Evolutionary conservation across 2,888 invertebrate genomes (phyloP), one percentile per base, ranked within the genome.

Genomic region (Xanthorhoe spadicearia): DNA sequence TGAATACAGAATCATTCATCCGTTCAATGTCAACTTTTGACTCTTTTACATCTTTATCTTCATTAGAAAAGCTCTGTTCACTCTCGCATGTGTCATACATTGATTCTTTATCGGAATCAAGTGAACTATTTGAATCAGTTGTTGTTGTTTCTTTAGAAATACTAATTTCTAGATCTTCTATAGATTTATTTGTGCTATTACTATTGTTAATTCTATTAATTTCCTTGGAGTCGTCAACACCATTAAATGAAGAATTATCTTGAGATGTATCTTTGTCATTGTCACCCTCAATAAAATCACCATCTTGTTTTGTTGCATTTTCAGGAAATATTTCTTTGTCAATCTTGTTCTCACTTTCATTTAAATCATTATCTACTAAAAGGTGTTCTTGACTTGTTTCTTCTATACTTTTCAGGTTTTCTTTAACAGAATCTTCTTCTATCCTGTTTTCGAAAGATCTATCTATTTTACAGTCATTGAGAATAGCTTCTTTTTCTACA

Each of bases 81-180:
- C 86, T 88, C 65, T 83, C 78, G 72, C 91, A 92, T 64, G 90
- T 89, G 66, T 90, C 86, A 85, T 90, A 92, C 53, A 82, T 70
- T 38, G 89, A 89, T 73, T 81, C 77, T 68, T 72, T 79, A 28
- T 84, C 81, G 50, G 68, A 58, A 67, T 68, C 70, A 51, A 71
- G 56, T 28, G 63, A 64, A 50, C 53, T 48, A 9, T 54, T 64
- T 43, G 57, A 62, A 52, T 68, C 46, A 53, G 35, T 46, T 7
- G 13, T 19, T 19, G 53, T 28, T n/a, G 15, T 35, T 49, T 69
- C 49, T 50, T 68, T 56, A 28, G 64, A 66, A 49, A 55, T 0
- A 64, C 61, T 69, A n/a, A 1, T 15, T 46, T 62, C 53, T 28
- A 50, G 35, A n/a, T 18, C 43, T 52, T 43, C 57, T 51, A 23